A percentile compares a stretch with the other conserved stretches of the same genome.
These are phyloP conservation scores for Holothuria scabra DNA, from an alignment of 53 echinoderm and acorn worm genomes.

Conservation along the genomic window DNA sequence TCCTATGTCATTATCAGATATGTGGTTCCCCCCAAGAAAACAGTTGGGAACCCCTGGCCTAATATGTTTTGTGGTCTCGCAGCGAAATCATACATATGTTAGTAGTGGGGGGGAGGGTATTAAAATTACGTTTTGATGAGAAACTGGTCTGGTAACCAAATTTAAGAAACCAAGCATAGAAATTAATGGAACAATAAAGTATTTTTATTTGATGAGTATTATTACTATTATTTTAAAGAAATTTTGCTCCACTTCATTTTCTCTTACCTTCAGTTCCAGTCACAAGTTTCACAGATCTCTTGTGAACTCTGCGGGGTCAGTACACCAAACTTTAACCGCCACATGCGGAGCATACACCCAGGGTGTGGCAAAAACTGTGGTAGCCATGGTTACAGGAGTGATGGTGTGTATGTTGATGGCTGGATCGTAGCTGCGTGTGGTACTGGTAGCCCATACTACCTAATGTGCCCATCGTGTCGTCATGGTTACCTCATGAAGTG, in stretches of 20 bases:
- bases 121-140: no score
- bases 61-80: no score
- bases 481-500: constrained; percentile 76
- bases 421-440: constrained; percentile 97
- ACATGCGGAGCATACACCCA: constrained; percentile 87
- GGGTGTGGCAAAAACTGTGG: constrained; percentile 95
- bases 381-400: constrained; percentile 96
- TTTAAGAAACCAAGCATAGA: no score
- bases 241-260: background rate
- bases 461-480: constrained; percentile 87
- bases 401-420: constrained; percentile 90
- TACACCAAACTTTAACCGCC: constrained; percentile 85
- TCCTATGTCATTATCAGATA: no score
- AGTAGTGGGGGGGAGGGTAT: no score
- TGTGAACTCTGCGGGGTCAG: constrained; percentile 86
- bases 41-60: no score
- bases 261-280: constrained; percentile 14
- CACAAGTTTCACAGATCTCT: constrained; percentile 71
- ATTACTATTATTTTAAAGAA: no score
- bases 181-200: no score
- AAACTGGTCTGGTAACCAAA: no score
- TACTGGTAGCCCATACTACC: constrained; percentile 91
- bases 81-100: no score
- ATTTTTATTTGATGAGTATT: no score
- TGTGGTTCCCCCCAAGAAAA: no score